Evolutionary conservation across 2,797 vertebrate genomes (phyloP).

Genomic region (Lycodopsis pacificus): DNA sequence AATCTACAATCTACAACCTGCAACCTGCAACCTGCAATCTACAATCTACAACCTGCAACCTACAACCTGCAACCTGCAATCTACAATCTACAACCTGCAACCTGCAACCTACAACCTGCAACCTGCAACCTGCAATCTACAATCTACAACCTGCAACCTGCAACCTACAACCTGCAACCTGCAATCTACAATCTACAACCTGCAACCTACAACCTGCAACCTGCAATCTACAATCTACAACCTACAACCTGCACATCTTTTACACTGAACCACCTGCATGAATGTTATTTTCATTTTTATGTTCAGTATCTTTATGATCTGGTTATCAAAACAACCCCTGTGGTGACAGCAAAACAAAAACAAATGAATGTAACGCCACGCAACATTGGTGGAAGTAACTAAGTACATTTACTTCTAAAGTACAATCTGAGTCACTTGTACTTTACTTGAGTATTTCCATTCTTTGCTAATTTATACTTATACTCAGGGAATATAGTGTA

Average conservation of each 20-base stretch:
- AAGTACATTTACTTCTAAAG: background rate
- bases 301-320: background rate
- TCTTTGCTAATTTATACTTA: background rate
- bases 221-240: background rate
- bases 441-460: background rate
- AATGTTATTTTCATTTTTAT: background rate
- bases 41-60: background rate
- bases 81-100: background rate
- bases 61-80: background rate
- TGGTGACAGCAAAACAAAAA: background rate
- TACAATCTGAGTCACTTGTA: background rate
- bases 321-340: background rate
- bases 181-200: too few relatives aligned
- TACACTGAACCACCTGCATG: background rate
- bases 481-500: background rate
- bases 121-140: background rate
- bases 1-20: background rate
- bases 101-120: too few relatives aligned
- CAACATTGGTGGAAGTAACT: too few relatives aligned
- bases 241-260: background rate
- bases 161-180: too few relatives aligned
- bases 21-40: background rate
- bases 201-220: too few relatives aligned
- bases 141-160: background rate
- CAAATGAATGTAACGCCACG: background rate